phyloP scores from a whole-genome alignment of 2,888 invertebrate species.

The Dyspetes luteomarginatus region DNA sequence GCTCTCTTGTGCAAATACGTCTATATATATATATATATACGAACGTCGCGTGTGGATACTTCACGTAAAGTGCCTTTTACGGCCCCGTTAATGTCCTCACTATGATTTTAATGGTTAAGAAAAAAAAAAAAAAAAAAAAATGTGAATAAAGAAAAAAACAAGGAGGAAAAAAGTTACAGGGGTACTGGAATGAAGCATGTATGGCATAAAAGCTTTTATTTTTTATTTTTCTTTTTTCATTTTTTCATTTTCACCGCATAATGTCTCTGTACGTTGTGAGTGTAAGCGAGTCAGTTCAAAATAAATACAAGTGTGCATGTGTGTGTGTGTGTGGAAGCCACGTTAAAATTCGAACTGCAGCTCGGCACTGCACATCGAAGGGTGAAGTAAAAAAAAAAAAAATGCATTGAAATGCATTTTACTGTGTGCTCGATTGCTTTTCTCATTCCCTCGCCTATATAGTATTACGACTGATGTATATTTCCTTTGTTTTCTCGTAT shows the following conservation, averaged over 20 bases:
- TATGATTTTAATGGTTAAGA: conserved; percentile 48
- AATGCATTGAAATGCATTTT: conserved; percentile 14
- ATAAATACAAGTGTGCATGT: conserved; percentile 30
- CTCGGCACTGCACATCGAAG: conserved; percentile 10
- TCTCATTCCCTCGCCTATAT: background rate
- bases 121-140: conserved; percentile 11
- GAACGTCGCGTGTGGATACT: conserved; percentile 10
- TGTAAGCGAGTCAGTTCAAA: conserved; percentile 4
- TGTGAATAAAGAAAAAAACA: conserved; percentile 15
- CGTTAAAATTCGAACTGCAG: conserved; percentile 25
- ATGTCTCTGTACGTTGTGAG: conserved; percentile 23
- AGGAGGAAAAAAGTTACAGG: background rate
- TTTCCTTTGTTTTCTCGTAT: conserved; percentile 15
- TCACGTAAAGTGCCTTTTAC: conserved; percentile 11
- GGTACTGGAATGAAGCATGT: background rate
- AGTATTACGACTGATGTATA: background rate
- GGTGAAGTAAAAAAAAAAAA: background rate
- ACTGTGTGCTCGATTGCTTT: conserved; percentile 30
- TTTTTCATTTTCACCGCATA: conserved; percentile 24
- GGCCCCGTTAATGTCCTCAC: conserved; percentile 30
- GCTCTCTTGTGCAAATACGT: too few species aligned
- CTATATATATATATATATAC: too few species aligned
- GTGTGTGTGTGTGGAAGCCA: background rate
- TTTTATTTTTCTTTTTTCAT: background rate
- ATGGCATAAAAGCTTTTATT: conserved; percentile 11